phyloP scores from a whole-genome alignment of 2,888 invertebrate species.

The Macrophya annulata region DNA sequence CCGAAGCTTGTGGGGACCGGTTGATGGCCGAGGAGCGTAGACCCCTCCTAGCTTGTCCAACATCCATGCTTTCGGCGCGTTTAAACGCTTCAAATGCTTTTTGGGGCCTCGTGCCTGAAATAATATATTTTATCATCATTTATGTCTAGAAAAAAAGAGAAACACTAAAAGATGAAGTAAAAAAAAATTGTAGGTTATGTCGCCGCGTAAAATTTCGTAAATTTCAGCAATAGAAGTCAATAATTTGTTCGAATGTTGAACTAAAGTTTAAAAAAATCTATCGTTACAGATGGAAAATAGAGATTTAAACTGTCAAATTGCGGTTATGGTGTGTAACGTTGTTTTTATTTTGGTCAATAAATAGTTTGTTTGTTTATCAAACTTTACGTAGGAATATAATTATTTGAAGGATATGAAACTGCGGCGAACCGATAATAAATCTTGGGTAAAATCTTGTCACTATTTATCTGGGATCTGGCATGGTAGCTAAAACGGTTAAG shows the following conservation, averaged over 20 bases:
- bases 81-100: slow-evolving; percentile 99
- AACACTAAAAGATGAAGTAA: not conserved
- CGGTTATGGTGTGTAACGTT: slow-evolving; percentile 14
- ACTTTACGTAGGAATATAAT: not conserved
- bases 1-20: slow-evolving; percentile 98
- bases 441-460: not conserved
- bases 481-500: slow-evolving; percentile 1
- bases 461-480: not conserved
- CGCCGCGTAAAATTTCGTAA: not conserved
- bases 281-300: slow-evolving; percentile 22
- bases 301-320: slow-evolving; percentile 44
- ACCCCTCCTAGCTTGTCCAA: slow-evolving; percentile 99
- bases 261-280: not conserved
- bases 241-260: not conserved
- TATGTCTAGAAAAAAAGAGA: not conserved
- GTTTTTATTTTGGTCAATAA: not conserved
- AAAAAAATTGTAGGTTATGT: slow-evolving; percentile 1
- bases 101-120: slow-evolving; percentile 97
- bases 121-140: not conserved
- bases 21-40: slow-evolving; percentile 98
- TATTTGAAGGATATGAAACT: not conserved
- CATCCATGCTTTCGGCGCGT: slow-evolving; percentile 99
- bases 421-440: not conserved
- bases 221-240: not conserved
- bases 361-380: not conserved